These are phyloP conservation scores for Muscicapa comitata DNA, from an alignment of 2,797 vertebrate species.

Conservation along the genomic window DNA sequence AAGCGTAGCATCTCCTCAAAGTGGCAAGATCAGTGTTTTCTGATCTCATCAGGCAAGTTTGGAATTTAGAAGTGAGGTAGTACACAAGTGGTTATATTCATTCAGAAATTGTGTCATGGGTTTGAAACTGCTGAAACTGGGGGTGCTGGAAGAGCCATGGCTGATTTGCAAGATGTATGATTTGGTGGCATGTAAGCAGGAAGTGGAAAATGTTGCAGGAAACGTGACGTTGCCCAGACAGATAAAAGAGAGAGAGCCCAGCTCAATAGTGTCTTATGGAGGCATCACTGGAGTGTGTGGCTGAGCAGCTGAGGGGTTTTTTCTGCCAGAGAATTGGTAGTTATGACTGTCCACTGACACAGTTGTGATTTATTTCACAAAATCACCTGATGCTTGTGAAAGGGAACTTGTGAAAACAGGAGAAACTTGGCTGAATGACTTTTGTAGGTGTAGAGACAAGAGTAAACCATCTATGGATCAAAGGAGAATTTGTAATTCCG, in stretches of 20 bases:
- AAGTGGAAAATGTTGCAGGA: conserved; percentile 29
- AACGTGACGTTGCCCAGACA: neutral
- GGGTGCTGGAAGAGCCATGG: neutral
- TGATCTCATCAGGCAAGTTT: neutral
- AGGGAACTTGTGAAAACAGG: neutral
- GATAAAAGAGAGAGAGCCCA: neutral
- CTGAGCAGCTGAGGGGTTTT: neutral
- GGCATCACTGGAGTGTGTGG: neutral
- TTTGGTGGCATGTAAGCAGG: neutral
- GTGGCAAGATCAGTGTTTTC: neutral
- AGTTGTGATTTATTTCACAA: neutral
- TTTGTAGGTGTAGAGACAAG: neutral
- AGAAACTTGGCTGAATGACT: neutral
- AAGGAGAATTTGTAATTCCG: neutral
- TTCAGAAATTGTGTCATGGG: neutral
- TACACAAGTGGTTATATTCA: neutral
- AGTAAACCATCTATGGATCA: neutral
- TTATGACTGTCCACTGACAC: neutral
- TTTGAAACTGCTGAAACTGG: neutral
- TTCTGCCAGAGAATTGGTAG: neutral
- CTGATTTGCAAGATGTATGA: neutral
- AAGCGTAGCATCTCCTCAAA: neutral
- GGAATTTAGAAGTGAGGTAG: neutral
- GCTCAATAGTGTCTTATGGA: neutral
- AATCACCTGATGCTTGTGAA: neutral